Evolutionary conservation across 2,113 vertebrate genomes (phyloP).

Genomic region (Vanacampus margaritifer): DNA sequence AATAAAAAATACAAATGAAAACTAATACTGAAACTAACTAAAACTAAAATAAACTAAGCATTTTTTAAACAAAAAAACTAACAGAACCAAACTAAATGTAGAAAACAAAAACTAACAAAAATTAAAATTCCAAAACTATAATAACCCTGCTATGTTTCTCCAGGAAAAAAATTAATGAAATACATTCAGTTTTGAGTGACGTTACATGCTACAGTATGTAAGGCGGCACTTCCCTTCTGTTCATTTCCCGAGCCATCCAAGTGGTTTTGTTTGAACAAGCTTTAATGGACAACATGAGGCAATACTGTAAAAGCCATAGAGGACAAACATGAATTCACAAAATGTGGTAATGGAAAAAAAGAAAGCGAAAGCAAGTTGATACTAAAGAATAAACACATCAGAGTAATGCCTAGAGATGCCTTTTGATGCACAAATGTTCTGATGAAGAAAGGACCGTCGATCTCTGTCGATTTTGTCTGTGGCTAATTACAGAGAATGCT

Average conservation of each 20-base stretch:
- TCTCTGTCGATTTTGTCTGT: constrained; percentile 12
- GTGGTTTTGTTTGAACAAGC: constrained; percentile 1
- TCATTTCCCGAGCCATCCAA: neutral
- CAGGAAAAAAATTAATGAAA: too few species aligned
- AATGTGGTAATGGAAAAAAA: neutral
- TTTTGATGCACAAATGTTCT: neutral
- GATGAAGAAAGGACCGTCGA: constrained; percentile 10
- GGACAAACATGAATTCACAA: neutral
- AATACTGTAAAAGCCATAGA: neutral
- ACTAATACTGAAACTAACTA: too few species aligned
- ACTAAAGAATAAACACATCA: neutral
- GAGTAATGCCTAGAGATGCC: constrained; percentile 3
- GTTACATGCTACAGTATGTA: neutral
- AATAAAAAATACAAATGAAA: too few species aligned
- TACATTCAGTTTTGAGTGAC: neutral
- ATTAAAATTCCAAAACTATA: too few species aligned
- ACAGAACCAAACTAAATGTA: too few species aligned
- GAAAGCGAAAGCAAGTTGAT: neutral
- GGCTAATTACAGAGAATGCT: constrained; percentile 7
- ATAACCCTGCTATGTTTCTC: too few species aligned
- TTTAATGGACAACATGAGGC: neutral
- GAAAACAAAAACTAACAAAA: too few species aligned
- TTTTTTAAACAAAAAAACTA: too few species aligned
- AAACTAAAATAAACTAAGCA: too few species aligned
- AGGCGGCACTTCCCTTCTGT: neutral